Conservation (phyloP, 2,113 vertebrate species). For the Xenotilapia flavipinnis region DNA sequence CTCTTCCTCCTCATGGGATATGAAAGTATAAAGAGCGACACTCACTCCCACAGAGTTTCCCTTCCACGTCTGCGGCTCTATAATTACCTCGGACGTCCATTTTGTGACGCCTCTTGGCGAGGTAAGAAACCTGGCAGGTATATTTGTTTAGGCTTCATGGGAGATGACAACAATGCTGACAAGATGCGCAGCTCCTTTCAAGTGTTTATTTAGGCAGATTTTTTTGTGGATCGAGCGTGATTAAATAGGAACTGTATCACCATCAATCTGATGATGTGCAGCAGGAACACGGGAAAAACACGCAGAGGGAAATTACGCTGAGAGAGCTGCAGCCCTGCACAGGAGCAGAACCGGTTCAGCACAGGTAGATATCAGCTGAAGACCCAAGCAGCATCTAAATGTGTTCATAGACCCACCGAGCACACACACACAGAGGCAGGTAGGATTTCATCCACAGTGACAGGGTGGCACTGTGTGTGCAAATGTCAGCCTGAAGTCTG, state of each 20-base stretch:
- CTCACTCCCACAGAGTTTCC: constrained; percentile 20
- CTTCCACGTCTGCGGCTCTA: constrained; percentile 24
- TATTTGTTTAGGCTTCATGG: constrained; percentile 52
- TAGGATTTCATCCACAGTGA: constrained; percentile 74
- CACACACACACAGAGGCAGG: constrained; percentile 36
- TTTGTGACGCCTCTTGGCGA: constrained; percentile 22
- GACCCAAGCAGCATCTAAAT: not conserved
- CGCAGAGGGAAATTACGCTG: not conserved
- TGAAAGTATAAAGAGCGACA: constrained; percentile 15
- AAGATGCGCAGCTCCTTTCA: constrained; percentile 18
- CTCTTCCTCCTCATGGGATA: not conserved
- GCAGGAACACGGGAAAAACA: not conserved
- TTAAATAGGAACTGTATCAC: constrained; percentile 25
- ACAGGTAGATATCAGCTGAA: not conserved
- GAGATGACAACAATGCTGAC: constrained; percentile 50
- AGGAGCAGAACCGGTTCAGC: not conserved
- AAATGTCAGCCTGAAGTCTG: constrained; percentile 75
- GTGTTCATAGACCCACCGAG: not conserved
- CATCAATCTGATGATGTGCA: not conserved
- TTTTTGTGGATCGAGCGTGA: constrained; percentile 18
- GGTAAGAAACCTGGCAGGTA: constrained; percentile 32
- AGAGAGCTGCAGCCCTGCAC: not conserved
- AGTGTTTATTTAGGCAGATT: constrained; percentile 46
- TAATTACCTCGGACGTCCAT: constrained; percentile 58
- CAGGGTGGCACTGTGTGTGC: constrained; percentile 74